These are phyloP conservation scores for Rhodinocichla rosea DNA, from an alignment of 2,113 vertebrate genomes.

Conservation along the genomic window DNA sequence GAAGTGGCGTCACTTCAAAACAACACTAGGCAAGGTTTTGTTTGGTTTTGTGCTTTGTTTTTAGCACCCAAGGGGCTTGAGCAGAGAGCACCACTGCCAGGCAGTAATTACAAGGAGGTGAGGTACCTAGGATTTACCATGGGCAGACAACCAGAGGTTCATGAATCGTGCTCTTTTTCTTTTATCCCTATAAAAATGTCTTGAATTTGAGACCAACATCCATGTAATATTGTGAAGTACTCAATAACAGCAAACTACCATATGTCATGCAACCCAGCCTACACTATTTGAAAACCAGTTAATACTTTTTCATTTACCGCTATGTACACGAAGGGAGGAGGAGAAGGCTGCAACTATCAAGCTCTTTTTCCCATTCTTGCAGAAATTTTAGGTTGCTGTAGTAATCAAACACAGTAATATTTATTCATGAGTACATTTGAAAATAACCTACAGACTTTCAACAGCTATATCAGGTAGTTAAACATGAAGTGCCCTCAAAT, in stretches of 20 bases:
- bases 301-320: conserved; percentile 30
- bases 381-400: background rate
- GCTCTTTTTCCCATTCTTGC: background rate
- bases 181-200: background rate
- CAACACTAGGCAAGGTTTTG: conserved; percentile 65
- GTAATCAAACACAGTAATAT: background rate
- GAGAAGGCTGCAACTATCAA: background rate
- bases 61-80: conserved; percentile 19
- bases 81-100: background rate
- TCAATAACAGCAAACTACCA: conserved; percentile 46
- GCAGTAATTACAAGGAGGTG: background rate
- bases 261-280: conserved; percentile 53
- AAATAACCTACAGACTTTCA: conserved; percentile 1
- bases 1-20: conserved; percentile 73
- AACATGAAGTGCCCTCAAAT: background rate
- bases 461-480: background rate
- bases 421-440: background rate
- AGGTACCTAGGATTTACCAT: background rate
- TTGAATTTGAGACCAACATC: background rate
- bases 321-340: background rate
- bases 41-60: conserved; percentile 63
- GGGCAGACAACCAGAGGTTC: background rate
- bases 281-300: conserved; percentile 46
- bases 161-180: background rate
- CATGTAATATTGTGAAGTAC: background rate